These are phyloP conservation scores for Zaprionus camerounensis DNA, from an alignment of 1,140 invertebrate genomes.

Conservation along the genomic window DNA sequence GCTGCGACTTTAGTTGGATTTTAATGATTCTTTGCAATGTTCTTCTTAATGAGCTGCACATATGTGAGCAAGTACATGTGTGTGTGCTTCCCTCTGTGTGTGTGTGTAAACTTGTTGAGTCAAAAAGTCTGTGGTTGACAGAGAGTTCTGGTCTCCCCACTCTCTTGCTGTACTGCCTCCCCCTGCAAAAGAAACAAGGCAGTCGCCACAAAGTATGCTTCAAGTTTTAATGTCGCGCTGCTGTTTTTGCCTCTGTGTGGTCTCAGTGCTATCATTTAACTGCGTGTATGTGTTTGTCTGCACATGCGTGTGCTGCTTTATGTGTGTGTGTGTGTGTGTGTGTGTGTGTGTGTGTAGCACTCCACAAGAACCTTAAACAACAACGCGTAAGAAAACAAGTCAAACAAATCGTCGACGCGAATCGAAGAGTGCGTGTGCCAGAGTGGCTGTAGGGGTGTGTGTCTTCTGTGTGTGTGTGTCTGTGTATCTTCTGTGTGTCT, in stretches of 20 bases:
- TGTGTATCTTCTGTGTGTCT: neutral
- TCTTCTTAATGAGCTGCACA: slow-evolving; percentile 38
- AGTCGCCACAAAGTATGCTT: slow-evolving; percentile 52
- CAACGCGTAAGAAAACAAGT: slow-evolving; percentile 11
- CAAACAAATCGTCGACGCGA: slow-evolving; percentile 7
- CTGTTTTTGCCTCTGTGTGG: neutral
- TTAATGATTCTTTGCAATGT: slow-evolving; percentile 26
- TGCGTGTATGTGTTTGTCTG: slow-evolving; percentile 11
- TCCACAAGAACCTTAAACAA: slow-evolving; percentile 16
- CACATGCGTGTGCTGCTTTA: slow-evolving; percentile 19
- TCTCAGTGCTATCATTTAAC: neutral
- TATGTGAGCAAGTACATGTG: neutral
- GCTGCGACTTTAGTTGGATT: slow-evolving; percentile 29
- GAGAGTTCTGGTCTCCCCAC: neutral
- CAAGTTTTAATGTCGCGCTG: slow-evolving; percentile 58
- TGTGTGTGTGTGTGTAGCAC: slow-evolving; percentile 12
- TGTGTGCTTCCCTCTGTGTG: slow-evolving; percentile 22
- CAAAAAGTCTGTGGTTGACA: slow-evolving; percentile 54
- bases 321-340: slow-evolving; percentile 17
- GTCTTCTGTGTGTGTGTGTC: neutral
- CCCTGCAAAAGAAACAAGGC: slow-evolving; percentile 37
- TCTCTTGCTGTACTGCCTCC: slow-evolving; percentile 30
- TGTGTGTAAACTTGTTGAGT: slow-evolving; percentile 49
- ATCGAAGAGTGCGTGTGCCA: neutral
- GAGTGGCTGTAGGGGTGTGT: neutral